phyloP scores from a whole-genome alignment of 1,140 invertebrate species.

The Drosophila takahashii region DNA sequence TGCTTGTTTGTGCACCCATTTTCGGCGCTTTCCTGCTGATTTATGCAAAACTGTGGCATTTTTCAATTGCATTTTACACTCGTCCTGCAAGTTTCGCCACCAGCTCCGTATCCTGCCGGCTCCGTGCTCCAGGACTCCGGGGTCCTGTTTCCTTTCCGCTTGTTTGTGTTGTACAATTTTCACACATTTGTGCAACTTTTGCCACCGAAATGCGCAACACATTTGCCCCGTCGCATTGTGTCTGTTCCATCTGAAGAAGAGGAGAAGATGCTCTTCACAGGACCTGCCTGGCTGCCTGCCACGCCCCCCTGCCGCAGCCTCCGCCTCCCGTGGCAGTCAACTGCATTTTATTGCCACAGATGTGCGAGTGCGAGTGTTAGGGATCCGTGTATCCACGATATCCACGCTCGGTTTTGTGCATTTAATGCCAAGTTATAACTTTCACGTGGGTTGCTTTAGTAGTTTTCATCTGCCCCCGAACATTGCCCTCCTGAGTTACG shows the following conservation, averaged over 20 bases:
- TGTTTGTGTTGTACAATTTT: conserved; percentile 70
- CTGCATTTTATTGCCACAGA: conserved; percentile 73
- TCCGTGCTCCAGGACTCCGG: conserved; percentile 28
- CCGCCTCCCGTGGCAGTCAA: conserved; percentile 38
- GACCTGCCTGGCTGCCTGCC: conserved; percentile 17
- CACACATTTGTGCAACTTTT: conserved; percentile 78
- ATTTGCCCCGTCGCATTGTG: conserved; percentile 62
- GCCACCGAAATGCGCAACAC: conserved; percentile 77
- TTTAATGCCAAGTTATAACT: conserved; percentile 76
- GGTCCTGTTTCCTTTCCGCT: conserved; percentile 46
- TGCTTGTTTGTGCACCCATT: conserved; percentile 70
- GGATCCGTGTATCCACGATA: conserved; percentile 56
- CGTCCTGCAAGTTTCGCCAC: conserved; percentile 57
- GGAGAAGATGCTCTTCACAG: conserved; percentile 48
- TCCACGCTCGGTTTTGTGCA: conserved; percentile 66
- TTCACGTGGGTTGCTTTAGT: conserved; percentile 73
- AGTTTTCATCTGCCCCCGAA: conserved; percentile 35
- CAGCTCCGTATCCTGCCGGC: conserved; percentile 28
- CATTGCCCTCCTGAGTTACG: conserved; percentile 18
- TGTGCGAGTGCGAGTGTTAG: conserved; percentile 22
- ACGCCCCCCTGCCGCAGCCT: neutral
- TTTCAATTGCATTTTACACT: conserved; percentile 77
- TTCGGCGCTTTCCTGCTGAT: conserved; percentile 79
- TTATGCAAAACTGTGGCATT: conserved; percentile 81
- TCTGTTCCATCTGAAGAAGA: conserved; percentile 25